phyloP scores from a whole-genome alignment of 2,888 invertebrate species.

The Heliconius charithonia region DNA sequence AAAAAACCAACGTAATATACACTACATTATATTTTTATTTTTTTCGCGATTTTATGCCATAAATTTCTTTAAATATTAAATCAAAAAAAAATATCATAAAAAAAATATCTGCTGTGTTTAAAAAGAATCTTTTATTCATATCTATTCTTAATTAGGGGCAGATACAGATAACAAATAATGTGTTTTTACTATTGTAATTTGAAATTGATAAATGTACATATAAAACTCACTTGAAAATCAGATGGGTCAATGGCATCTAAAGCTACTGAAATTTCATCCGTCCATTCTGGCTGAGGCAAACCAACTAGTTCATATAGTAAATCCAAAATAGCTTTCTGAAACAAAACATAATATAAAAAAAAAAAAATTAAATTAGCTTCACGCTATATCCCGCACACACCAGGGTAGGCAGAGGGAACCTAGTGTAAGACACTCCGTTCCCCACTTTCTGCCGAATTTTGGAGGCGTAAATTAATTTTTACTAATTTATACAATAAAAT shows the following conservation, averaged over 20 bases:
- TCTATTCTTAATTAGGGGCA: not conserved
- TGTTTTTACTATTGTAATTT: not conserved
- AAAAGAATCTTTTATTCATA: not conserved
- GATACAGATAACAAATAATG: not conserved
- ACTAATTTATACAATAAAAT: not conserved
- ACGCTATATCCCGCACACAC: no score
- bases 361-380: no score
- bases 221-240: constrained; percentile 83
- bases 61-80: not conserved
- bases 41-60: no score
- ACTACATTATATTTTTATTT: no score
- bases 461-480: no score
- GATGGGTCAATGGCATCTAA: constrained; percentile 94
- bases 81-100: not conserved
- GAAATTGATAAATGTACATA: not conserved
- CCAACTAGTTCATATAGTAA: constrained; percentile 95
- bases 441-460: no score
- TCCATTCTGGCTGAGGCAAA: constrained; percentile 95
- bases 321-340: constrained; percentile 95
- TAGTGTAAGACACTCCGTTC: no score
- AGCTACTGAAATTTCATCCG: constrained; percentile 95
- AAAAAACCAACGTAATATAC: no score
- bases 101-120: not conserved
- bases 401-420: no score
- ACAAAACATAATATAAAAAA: constrained; percentile 42